Base-by-base conservation (phyloP, 2,888 invertebrate genomes). In the Plebejus melissa region DNA sequence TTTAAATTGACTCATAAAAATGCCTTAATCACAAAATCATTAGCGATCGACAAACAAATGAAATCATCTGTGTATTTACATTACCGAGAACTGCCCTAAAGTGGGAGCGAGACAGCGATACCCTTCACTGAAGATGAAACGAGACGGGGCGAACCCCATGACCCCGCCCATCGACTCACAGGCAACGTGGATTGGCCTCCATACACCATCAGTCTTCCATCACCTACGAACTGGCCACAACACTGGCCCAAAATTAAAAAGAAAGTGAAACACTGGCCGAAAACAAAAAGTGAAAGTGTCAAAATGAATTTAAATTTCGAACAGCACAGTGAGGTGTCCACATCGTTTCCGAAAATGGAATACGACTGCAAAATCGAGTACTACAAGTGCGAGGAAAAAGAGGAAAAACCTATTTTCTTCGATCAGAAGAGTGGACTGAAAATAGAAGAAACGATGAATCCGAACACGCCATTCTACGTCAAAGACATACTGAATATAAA, bases 1-100 rank as follows among this genome's bases (percentile, higher is more conserved):
- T 57, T 11, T 32, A n/a, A 38, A 22, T 38, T 38, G 57, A 60
- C 58, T 57, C 46, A 78, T 76, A 77, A 77, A 76, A 76, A 69
- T 74, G 65, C 78, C 75, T 76, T 77, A 78, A 77, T 78, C 77
- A 76, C 74, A 80, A 78, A 79, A 75, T 80, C 80, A 80, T 80
- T 80, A 80, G 80, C 75, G 77, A 77, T 54, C 70, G 84, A 85
- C 83, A 84, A 82, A 80, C 81, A 54, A 85, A 90, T 91, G 90
- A 91, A 91, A 88, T 91, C 91, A 91, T 86, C 83, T 86, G 83
- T 87, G 87, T 90, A 90, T 90, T 91, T 90, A 90, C 89, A 84
- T 83, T 82, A 76, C 85, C 84, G 89, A 88, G 88, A 88, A 88
- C 89, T 88, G 81, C 82, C 83, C 82, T 81, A 77, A 79, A 65